A percentile compares a stretch with the other conserved stretches of the same genome.
These are phyloP conservation scores for Rhabdornis inornatus DNA, from an alignment of 2,113 vertebrate species.

Conservation along the genomic window DNA sequence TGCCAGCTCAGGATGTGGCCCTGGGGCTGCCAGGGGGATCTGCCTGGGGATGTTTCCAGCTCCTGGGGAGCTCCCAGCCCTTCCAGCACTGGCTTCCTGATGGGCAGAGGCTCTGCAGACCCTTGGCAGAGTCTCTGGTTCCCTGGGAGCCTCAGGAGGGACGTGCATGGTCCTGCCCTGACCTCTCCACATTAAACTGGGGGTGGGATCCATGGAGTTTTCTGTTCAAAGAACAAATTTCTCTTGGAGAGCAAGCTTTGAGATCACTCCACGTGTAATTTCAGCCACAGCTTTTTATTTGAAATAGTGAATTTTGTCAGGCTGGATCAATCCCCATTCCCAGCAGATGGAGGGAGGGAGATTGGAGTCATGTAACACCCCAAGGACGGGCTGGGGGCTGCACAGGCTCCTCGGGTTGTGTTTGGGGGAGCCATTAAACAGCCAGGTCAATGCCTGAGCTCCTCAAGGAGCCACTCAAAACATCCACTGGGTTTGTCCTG, in stretches of 20 bases:
- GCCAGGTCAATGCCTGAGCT: not conserved
- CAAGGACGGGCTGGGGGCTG: not conserved
- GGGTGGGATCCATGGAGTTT: not conserved
- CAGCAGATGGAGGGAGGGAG: not conserved
- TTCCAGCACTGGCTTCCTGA: not conserved
- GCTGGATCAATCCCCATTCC: not conserved
- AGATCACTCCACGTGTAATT: not conserved
- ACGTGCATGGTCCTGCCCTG: accelerated
- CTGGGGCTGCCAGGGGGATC: not conserved
- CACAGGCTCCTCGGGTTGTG: not conserved
- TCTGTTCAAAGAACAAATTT: not conserved
- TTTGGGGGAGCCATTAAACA: not conserved
- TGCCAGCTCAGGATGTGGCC: not conserved
- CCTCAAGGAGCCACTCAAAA: not conserved
- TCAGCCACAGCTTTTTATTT: not conserved
- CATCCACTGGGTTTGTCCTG: not conserved
- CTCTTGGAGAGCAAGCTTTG: not conserved
- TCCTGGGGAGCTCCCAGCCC: not conserved
- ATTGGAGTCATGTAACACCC: not conserved
- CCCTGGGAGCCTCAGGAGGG: not conserved
- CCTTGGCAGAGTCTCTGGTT: not conserved
- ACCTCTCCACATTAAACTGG: not conserved
- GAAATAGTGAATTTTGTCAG: accelerated
- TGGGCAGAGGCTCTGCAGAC: not conserved
- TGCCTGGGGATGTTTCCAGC: not conserved